Conservation (phyloP, 2,888 invertebrate genomes). For the Dione vanillae region DNA sequence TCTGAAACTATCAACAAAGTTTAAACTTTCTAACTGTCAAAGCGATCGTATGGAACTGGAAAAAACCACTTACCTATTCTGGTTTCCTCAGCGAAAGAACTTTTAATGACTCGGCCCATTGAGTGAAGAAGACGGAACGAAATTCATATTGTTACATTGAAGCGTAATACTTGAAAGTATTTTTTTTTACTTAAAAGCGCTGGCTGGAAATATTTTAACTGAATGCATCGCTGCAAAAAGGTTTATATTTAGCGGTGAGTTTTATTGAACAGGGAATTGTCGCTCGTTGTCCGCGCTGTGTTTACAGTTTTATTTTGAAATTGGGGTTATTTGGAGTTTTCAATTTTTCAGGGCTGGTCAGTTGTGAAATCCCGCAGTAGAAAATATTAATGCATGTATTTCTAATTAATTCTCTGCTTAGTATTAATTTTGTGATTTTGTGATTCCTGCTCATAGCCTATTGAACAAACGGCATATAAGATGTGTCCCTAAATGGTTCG, state of each 20-base stretch:
- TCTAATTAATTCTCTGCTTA: conserved; percentile 94
- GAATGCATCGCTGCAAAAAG: conserved; percentile 28
- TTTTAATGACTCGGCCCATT: conserved; percentile 90
- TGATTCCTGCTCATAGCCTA: conserved; percentile 87
- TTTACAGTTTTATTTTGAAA: conserved; percentile 9
- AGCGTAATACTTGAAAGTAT: conserved; percentile 87
- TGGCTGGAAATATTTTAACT: conserved; percentile 35
- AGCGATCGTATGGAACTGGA: conserved; percentile 35
- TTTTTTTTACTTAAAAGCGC: conserved; percentile 38
- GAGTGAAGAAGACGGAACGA: conserved; percentile 91
- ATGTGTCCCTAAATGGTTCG: conserved; percentile 32
- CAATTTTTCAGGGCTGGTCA: conserved; percentile 87
- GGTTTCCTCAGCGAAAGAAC: conserved; percentile 91
- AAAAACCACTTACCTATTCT: conserved; percentile 87
- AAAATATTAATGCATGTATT: conserved; percentile 95
- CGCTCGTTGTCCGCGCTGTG: conserved; percentile 14
- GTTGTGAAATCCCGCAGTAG: conserved; percentile 92
- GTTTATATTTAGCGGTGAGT: conserved; percentile 30
- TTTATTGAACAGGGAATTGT: conserved; percentile 31
- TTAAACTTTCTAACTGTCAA: conserved; percentile 41
- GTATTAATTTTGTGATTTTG: conserved; percentile 87
- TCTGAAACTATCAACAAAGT: conserved; percentile 27
- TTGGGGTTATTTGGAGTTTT: conserved; percentile 15
- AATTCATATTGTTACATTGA: conserved; percentile 92
- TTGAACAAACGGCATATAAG: conserved; percentile 88